Evolutionary conservation across 2,113 vertebrate genomes (phyloP).

Genomic region (Nicator chloris): DNA sequence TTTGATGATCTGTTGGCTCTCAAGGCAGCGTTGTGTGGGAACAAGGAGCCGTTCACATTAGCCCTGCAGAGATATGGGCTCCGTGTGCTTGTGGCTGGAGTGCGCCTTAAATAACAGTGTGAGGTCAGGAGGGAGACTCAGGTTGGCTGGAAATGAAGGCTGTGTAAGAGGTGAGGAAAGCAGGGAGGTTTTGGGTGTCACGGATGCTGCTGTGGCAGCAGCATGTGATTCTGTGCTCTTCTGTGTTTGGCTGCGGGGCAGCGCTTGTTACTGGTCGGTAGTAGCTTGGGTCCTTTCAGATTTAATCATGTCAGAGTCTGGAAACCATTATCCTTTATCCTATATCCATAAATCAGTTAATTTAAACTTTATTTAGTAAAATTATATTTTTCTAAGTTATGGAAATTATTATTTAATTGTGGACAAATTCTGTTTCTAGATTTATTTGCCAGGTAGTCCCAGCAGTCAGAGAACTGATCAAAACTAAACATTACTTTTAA

Average conservation of each 20-base stretch:
- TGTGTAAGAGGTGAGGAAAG: not conserved
- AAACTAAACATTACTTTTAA: constrained; percentile 71
- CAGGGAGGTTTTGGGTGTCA: not conserved
- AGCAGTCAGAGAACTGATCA: constrained; percentile 61
- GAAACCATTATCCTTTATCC: not conserved
- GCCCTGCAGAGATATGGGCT: not conserved
- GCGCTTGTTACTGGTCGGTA: not conserved
- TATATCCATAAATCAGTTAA: constrained; percentile 47
- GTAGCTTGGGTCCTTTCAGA: not conserved
- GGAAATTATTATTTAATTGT: constrained; percentile 68
- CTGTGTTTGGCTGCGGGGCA: not conserved
- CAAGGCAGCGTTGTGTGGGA: not conserved
- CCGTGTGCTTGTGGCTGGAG: not conserved
- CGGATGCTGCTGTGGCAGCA: not conserved
- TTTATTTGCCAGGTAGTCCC: constrained; percentile 67
- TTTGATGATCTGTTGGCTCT: not conserved
- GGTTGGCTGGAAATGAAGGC: not conserved
- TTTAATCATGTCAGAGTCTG: not conserved
- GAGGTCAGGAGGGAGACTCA: accelerated
- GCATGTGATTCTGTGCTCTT: not conserved
- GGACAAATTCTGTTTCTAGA: constrained; percentile 62
- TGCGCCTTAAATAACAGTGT: not conserved
- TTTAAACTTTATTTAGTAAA: constrained; percentile 69
- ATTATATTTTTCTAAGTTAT: constrained; percentile 81
- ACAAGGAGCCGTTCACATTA: not conserved